Evolutionary conservation across 2,888 invertebrate genomes (phyloP).

Genomic region (Lutraria lutraria): DNA sequence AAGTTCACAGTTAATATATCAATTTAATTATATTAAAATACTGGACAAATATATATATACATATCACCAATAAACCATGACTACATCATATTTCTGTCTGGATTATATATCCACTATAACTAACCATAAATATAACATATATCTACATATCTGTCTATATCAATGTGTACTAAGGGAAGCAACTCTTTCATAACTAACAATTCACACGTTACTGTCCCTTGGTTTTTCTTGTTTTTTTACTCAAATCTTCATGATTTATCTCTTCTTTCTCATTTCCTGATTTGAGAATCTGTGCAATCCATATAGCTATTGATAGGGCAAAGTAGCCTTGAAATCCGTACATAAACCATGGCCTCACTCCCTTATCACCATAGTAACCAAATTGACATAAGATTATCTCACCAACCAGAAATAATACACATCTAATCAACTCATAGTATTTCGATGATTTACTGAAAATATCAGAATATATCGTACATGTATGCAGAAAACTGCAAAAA

Average conservation of each 20-base stretch:
- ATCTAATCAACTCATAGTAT: slow-evolving; percentile 60
- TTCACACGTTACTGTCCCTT: not conserved
- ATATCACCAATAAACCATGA: no score
- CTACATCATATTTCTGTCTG: no score
- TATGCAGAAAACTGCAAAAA: no score
- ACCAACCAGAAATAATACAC: slow-evolving; percentile 53
- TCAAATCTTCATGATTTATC: not conserved
- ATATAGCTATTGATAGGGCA: slow-evolving; percentile 51
- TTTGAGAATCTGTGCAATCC: slow-evolving; percentile 45
- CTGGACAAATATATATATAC: no score
- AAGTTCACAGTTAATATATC: no score
- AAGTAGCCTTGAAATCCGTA: slow-evolving; percentile 54
- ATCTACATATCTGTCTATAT: no score
- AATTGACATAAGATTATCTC: slow-evolving; percentile 58
- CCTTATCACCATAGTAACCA: slow-evolving; percentile 65
- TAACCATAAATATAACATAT: no score
- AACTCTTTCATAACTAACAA: not conserved
- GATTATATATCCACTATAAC: no score
- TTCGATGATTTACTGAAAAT: slow-evolving; percentile 45
- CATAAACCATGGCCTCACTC: slow-evolving; percentile 60
- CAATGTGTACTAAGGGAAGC: not conserved
- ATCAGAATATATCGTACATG: no score
- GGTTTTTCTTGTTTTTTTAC: not conserved
- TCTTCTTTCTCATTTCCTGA: slow-evolving; percentile 30
- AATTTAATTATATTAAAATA: no score